These are phyloP conservation scores for Mycteria americana DNA, from an alignment of 2,797 vertebrate species.

Conservation along the genomic window DNA sequence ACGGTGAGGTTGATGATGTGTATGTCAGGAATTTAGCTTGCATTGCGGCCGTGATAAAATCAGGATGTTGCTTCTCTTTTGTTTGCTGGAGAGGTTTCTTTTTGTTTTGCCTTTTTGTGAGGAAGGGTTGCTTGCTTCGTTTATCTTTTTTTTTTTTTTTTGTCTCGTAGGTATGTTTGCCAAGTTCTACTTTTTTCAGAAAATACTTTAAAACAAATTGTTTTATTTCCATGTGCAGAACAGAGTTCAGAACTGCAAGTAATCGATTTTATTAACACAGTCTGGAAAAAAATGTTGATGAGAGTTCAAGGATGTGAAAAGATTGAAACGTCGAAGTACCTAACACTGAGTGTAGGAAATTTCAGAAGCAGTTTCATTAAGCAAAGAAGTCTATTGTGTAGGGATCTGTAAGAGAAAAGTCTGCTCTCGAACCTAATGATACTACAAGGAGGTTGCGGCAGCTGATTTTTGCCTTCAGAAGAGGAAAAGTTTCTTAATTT, in stretches of 20 bases:
- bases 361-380: conserved; percentile 54
- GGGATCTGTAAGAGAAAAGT: neutral
- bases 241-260: conserved; percentile 73
- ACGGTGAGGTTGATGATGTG: conserved; percentile 11
- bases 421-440: neutral
- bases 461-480: conserved; percentile 14
- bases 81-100: conserved; percentile 17
- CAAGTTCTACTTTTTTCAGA: conserved; percentile 60
- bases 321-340: conserved; percentile 69
- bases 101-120: neutral
- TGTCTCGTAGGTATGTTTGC: conserved; percentile 10
- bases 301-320: conserved; percentile 73
- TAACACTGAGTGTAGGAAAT: conserved; percentile 16
- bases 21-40: neutral
- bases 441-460: neutral
- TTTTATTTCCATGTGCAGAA: conserved; percentile 74
- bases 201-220: conserved; percentile 72
- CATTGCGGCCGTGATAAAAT: neutral
- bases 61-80: conserved; percentile 13
- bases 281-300: conserved; percentile 71
- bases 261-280: conserved; percentile 74
- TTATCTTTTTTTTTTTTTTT: neutral
- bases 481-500: conserved; percentile 54
- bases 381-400: conserved; percentile 23
- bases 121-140: neutral